phyloP scores from a whole-genome alignment of 2,113 vertebrate genomes.

The Scortum barcoo region DNA sequence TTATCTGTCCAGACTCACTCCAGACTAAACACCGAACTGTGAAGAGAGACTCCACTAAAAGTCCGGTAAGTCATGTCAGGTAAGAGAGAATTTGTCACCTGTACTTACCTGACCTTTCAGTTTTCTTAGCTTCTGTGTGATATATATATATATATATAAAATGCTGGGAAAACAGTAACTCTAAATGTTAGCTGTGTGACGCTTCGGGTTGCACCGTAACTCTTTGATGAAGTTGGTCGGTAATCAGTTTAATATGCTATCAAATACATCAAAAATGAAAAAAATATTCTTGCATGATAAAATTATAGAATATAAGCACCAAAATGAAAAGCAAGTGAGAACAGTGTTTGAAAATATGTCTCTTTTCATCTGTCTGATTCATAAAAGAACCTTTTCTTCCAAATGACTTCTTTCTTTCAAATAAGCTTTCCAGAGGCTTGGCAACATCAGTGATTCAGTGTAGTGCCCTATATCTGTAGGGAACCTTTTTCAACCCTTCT shows the following conservation, averaged over 20 bases:
- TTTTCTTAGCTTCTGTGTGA: not conserved
- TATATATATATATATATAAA: not conserved
- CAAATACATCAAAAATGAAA: not conserved
- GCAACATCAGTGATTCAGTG: not conserved
- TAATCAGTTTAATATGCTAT: not conserved
- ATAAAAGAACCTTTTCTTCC: not conserved
- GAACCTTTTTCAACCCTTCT: conserved; percentile 13
- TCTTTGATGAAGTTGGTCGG: too few species aligned
- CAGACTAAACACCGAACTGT: not conserved
- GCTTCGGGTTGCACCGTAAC: not conserved
- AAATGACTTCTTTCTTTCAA: not conserved
- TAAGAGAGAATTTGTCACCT: not conserved
- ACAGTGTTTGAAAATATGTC: not conserved
- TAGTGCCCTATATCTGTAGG: not conserved
- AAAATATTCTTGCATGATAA: not conserved
- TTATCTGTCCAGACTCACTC: not conserved
- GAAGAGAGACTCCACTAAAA: not conserved
- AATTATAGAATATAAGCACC: not conserved
- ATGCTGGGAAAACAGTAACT: not conserved
- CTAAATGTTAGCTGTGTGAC: not conserved
- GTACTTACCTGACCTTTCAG: not conserved
- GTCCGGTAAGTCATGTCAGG: not conserved
- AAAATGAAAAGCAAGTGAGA: not conserved
- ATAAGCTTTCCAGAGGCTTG: not conserved
- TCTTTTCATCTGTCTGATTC: not conserved